Base-by-base conservation (phyloP, 2,888 invertebrate genomes). In the Tanytarsus gracilentus region DNA sequence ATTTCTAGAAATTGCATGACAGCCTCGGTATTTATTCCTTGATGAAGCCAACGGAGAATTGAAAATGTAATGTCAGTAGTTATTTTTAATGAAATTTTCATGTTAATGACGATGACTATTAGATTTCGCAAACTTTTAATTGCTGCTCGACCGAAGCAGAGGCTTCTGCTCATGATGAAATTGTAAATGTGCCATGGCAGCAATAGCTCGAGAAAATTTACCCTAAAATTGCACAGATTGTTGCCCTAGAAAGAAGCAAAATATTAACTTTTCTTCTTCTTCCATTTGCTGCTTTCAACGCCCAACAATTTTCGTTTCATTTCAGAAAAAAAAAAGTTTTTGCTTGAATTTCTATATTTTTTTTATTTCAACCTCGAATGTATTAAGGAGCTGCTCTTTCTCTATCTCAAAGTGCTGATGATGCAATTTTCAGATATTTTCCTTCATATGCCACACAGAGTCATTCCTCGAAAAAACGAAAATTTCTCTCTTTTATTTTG, bases 61-160 rank as follows among this genome's bases (percentile, higher is more conserved):
- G 16, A 36, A 36, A 36, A 36, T 36, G 36, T 36, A 36, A 36
- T 53, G 36, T 53, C 53, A n/a, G n/a, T 27, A 53, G 53, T 29
- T 36, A 21, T 53, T 53, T n/a, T 52, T 53, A 53, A 53, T 53
- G 53, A 53, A 53, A 53, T 33, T 53, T 53, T 53, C 53, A 53
- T 29, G 29, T 53, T 53, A 53, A 53, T 36, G 39, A 16, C 4
- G 14, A 50, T 27, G 53, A 53, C 53, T 53, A 29, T 36, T 33
- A 53, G 36, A 29, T 53, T 29, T 53, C 53, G 33, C 44, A 18
- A 53, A 53, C 53, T 53, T 53, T 53, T 36, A 36, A 53, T 53
- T 53, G 33, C 36, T 33, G 33, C 36, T 36, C 16, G 36, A 14
- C 16, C 14, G 36, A 36, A 11, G 36, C 2, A 14, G 14, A 14